These are phyloP conservation scores for Pteronura brasiliensis DNA, from an alignment of 2,113 vertebrate genomes.

Conservation along the genomic window DNA sequence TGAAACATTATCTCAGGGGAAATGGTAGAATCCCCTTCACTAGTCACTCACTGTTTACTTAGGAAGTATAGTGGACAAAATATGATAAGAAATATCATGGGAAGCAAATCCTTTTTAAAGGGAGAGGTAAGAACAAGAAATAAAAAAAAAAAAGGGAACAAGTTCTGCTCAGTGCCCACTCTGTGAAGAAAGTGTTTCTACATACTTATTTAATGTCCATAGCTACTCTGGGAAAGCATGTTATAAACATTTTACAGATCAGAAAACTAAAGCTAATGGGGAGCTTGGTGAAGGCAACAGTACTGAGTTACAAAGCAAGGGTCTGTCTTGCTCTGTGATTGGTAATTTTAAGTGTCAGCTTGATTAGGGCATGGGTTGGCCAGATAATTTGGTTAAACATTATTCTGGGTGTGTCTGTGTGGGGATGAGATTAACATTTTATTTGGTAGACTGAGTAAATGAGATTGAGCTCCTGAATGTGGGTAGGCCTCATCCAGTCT, in stretches of 20 bases:
- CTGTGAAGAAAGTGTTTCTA: neutral
- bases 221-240: neutral
- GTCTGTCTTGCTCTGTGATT: neutral
- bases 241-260: neutral
- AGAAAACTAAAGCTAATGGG: slow-evolving; percentile 9
- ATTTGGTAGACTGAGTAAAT: neutral
- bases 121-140: neutral
- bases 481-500: neutral
- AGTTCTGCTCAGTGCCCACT: neutral
- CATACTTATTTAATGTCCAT: neutral
- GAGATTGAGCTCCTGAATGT: neutral
- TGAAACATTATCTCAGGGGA: slow-evolving; percentile 56
- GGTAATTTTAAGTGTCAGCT: neutral
- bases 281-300: neutral
- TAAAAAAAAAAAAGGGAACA: neutral
- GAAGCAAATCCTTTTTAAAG: slow-evolving; percentile 47
- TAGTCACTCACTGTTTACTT: slow-evolving; percentile 45
- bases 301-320: neutral
- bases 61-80: slow-evolving; percentile 37
- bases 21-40: slow-evolving; percentile 27
- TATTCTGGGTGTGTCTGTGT: neutral
- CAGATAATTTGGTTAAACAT: neutral
- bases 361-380: neutral
- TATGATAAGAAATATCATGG: slow-evolving; percentile 19
- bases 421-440: neutral